These are phyloP conservation scores for Cyanocitta stelleri DNA, from an alignment of 2,113 vertebrate genomes.

Conservation along the genomic window DNA sequence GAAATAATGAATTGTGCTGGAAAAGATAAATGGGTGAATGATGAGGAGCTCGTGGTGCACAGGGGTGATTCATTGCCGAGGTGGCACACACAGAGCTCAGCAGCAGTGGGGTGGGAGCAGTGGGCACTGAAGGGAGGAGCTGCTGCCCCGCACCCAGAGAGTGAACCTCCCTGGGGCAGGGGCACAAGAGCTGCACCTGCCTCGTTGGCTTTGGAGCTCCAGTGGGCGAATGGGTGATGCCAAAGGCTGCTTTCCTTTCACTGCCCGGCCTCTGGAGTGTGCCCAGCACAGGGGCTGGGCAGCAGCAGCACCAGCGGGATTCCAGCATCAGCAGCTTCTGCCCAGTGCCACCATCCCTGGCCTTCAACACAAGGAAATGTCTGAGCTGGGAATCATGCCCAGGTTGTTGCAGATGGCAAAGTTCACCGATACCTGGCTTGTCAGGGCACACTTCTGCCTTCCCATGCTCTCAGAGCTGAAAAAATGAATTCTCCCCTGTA, in stretches of 20 bases:
- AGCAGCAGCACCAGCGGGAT: neutral
- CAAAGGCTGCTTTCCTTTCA: neutral
- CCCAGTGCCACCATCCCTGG: neutral
- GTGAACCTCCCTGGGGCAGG: neutral
- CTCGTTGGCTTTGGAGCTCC: rapidly evolving
- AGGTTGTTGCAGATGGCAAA: neutral
- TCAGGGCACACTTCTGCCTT: neutral
- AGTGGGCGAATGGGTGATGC: rapidly evolving
- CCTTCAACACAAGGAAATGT: rapidly evolving
- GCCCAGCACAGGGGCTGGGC: neutral
- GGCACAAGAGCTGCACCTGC: neutral
- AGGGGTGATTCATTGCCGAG: neutral
- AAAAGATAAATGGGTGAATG: neutral
- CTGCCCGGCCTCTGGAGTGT: rapidly evolving
- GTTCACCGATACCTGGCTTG: neutral
- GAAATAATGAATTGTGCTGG: neutral
- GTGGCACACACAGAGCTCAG: neutral
- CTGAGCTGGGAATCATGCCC: neutral
- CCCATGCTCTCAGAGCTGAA: neutral
- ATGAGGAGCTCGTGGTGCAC: neutral
- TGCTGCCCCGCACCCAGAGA: neutral
- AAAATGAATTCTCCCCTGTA: neutral
- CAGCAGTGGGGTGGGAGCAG: neutral
- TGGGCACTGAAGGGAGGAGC: neutral
- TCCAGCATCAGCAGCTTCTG: neutral